Conservation (phyloP, 2,113 vertebrate genomes). For the Hemiprocne comata region DNA sequence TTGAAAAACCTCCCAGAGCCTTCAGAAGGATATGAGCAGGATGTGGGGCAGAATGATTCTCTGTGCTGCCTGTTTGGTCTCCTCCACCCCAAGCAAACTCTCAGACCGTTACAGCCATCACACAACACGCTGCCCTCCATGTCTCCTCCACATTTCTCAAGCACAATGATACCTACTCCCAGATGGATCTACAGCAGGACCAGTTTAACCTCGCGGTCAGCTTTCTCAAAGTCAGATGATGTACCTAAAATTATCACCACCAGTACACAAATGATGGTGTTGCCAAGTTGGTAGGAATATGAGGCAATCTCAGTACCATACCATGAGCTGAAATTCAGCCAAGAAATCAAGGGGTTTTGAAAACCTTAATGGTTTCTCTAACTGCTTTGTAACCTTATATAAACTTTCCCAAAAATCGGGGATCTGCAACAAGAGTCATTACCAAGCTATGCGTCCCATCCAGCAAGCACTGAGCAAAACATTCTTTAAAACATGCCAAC, state of each 20-base stretch:
- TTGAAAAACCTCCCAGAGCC: background rate
- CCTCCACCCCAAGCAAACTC: background rate
- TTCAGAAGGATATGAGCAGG: background rate
- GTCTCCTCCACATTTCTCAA: background rate
- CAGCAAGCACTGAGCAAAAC: background rate
- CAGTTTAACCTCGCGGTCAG: background rate
- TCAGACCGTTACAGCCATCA: background rate
- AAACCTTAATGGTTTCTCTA: background rate
- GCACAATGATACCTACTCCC: background rate
- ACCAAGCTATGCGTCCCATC: background rate
- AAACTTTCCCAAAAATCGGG: background rate
- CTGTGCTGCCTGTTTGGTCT: background rate
- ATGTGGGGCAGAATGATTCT: background rate
- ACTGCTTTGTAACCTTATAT: background rate
- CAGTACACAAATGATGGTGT: fast-evolving
- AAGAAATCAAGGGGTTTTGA: background rate
- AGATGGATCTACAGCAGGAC: background rate
- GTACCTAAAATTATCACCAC: background rate
- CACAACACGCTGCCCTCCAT: background rate
- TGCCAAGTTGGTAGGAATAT: background rate
- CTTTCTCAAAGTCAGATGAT: background rate
- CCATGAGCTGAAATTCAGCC: background rate
- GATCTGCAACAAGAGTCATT: background rate
- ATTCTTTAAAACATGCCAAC: background rate
- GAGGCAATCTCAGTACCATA: background rate